Conservation (phyloP, 2,797 vertebrate species). For the Liasis olivaceus region DNA sequence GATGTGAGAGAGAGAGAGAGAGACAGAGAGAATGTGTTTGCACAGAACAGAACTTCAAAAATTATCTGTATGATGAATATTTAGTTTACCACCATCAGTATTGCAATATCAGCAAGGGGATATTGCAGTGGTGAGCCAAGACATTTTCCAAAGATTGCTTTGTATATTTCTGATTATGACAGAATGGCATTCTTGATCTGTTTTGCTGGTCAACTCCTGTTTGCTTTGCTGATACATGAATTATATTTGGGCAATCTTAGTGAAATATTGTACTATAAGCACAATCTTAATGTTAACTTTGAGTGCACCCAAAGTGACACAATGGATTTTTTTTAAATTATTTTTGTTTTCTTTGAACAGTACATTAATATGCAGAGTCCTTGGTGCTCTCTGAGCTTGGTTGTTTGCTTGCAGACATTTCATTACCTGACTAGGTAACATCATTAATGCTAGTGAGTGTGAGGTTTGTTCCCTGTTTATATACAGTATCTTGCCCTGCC, state of each 20-base stretch:
- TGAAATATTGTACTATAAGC: not conserved
- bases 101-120: not conserved
- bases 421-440: not conserved
- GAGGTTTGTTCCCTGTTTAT: not conserved
- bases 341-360: not conserved
- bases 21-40: not conserved
- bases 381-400: not conserved
- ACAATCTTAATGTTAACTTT: not conserved
- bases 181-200: not conserved
- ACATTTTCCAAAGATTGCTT: not conserved
- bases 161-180: not conserved
- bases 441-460: not conserved
- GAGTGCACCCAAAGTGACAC: not conserved
- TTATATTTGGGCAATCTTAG: not conserved
- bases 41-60: not conserved
- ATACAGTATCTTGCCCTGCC: not conserved
- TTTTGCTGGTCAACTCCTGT: not conserved
- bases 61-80: slow-evolving; percentile 12
- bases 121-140: slow-evolving; percentile 16
- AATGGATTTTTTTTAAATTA: not conserved
- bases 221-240: not conserved
- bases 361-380: not conserved
- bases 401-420: not conserved
- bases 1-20: not conserved
- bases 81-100: not conserved